phyloP scores from a whole-genome alignment of 2,888 invertebrate species.

The Dryomyza anilis region DNA sequence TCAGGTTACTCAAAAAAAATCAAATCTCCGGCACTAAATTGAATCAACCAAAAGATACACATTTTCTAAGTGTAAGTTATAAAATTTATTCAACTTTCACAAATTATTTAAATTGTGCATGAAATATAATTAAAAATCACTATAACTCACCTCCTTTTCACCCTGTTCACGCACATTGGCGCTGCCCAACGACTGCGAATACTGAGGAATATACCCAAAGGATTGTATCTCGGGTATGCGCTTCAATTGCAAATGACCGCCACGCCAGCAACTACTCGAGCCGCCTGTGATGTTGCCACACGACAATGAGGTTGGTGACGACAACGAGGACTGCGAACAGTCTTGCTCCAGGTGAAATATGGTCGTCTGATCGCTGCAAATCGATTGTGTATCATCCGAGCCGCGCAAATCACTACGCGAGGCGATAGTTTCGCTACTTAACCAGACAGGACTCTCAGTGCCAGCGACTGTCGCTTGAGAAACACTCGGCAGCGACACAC shows the following conservation, averaged over 20 bases:
- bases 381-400: conserved; percentile 43
- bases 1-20: too few species aligned
- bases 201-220: conserved; percentile 43
- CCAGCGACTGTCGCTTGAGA: conserved; percentile 23
- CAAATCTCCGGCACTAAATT: too few species aligned
- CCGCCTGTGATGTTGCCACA: conserved; percentile 18
- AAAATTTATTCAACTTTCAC: too few species aligned
- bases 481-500: conserved; percentile 30
- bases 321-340: conserved; percentile 35
- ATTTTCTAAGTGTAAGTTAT: too few species aligned
- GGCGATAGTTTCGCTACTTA: conserved; percentile 39
- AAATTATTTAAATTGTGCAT: not conserved
- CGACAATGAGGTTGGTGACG: conserved; percentile 37
- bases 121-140: not conserved
- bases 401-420: conserved; percentile 34
- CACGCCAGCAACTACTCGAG: conserved; percentile 12
- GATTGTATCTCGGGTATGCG: conserved; percentile 50
- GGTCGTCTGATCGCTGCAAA: conserved; percentile 45
- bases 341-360: conserved; percentile 43
- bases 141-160: conserved; percentile 51
- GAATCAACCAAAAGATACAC: too few species aligned
- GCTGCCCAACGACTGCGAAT: conserved; percentile 33
- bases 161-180: conserved; percentile 45
- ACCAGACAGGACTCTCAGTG: conserved; percentile 35
- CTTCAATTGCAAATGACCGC: conserved; percentile 41